Base-by-base conservation (phyloP, 2,888 invertebrate species). In the Noctua fimbriata region DNA sequence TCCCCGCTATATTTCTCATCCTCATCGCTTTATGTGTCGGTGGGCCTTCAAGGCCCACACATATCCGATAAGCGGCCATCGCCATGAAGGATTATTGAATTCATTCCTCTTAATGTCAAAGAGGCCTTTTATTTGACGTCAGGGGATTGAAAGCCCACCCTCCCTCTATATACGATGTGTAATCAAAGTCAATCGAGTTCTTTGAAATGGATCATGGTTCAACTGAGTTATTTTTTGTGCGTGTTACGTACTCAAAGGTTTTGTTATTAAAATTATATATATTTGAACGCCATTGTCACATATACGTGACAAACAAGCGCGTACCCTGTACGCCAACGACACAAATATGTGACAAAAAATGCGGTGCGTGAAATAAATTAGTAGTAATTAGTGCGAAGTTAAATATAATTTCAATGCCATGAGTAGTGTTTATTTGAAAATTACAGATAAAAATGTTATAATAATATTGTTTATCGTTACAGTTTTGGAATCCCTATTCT, bases 51-150 rank as follows among this genome's bases (percentile, higher is more conserved):
- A 58, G 78, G 36, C 73, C 78, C 85, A 85, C 78, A 87, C 76
- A 88, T 83, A 87, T 86, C 79, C 84, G 85, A 90, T 90, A 83
- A 89, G 79, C 81, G 85, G 71, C 79, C 87, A 85, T 88, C 85
- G 86, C 85, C 87, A 83, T 85, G 85, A 88, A 87, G 87, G 89
- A 89, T 91, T 92, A 93, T 92, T 92, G 92, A 92, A 92, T 91
- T 90, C 89, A 88, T 89, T 91, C 87, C 88, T 90, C 90, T 89
- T 92, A 91, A 91, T 90, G 90, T 90, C 91, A 91, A 91, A 92
- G 90, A 88, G 90, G 78, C 84, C 89, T 90, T 90, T 89, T 91
- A 90, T 91, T 89, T 90, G 90, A 89, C 89, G 88, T 84, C 81
- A 78, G 88, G 80, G 81, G 87, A 86, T 87, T 88, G 86, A 86